Percentiles rank a stretch among this genome's conserved stretches.
phyloP scores from a whole-genome alignment of 1,140 invertebrate species.

The Aethina tumida region DNA sequence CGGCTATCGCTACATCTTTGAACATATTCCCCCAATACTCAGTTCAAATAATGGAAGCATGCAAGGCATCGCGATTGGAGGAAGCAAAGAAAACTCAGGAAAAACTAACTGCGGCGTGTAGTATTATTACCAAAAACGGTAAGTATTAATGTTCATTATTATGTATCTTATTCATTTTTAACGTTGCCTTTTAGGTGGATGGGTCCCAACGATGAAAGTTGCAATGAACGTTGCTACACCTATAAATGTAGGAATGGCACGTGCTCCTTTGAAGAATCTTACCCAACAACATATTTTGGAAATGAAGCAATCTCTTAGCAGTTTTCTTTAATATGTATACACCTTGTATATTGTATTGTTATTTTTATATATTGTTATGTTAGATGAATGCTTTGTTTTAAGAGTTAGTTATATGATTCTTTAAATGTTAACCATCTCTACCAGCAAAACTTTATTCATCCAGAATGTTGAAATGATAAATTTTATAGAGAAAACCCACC shows the following conservation, averaged over 20 bases:
- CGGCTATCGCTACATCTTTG: slow-evolving; percentile 52
- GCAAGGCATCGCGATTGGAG: slow-evolving; percentile 30
- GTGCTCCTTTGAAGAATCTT: slow-evolving; percentile 41
- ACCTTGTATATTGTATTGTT: too few species aligned
- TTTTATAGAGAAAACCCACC: too few species aligned
- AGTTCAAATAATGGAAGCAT: slow-evolving; percentile 35
- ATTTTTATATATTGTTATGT: too few species aligned
- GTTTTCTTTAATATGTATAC: not conserved
- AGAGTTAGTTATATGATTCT: too few species aligned
- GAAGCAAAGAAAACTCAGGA: slow-evolving; percentile 38
- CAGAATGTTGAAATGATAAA: too few species aligned
- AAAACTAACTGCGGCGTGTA: slow-evolving; percentile 34
- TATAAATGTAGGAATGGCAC: slow-evolving; percentile 47
- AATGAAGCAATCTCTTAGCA: slow-evolving; percentile 9
- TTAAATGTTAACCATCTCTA: too few species aligned
- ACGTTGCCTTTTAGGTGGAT: slow-evolving; percentile 40
- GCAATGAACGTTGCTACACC: slow-evolving; percentile 50
- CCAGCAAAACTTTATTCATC: too few species aligned
- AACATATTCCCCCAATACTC: slow-evolving; percentile 47
- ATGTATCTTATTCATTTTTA: slow-evolving; percentile 2
- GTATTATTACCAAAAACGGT: slow-evolving; percentile 41
- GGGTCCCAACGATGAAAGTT: slow-evolving; percentile 57
- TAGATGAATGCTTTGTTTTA: too few species aligned
- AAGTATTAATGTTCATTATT: slow-evolving; percentile 17
- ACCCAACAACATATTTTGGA: slow-evolving; percentile 25